Evolutionary conservation across 2,888 invertebrate genomes (phyloP).

Genomic region (Alloscopus bannaensis): DNA sequence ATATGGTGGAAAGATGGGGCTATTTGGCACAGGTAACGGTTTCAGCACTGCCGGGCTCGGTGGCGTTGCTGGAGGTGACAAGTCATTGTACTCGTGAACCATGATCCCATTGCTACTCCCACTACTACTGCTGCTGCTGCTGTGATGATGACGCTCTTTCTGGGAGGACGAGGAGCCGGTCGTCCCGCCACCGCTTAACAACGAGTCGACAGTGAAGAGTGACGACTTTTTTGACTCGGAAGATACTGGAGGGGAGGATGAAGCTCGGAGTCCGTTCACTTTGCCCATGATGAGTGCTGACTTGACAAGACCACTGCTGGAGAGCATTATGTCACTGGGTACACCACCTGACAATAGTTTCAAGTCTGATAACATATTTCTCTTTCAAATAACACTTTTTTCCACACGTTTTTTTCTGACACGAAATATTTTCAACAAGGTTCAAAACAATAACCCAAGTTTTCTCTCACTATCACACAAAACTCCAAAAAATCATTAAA

Average conservation of each 20-base stretch:
- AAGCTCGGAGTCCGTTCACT: constrained; percentile 27
- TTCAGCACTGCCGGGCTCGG: constrained; percentile 72
- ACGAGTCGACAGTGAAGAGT: constrained; percentile 73
- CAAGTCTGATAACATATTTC: constrained; percentile 72
- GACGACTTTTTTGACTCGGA: constrained; percentile 69
- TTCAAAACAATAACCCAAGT: no score
- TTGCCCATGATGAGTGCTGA: constrained; percentile 52
- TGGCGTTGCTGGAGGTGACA: constrained; percentile 73
- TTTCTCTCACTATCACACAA: no score
- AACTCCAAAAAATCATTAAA: no score
- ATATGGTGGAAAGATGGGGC: constrained; percentile 71
- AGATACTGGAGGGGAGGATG: constrained; percentile 31
- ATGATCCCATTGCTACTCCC: constrained; percentile 56
- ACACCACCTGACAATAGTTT: constrained; percentile 64
- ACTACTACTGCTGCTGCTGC: constrained; percentile 41
- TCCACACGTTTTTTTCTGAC: constrained; percentile 1
- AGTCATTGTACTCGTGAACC: constrained; percentile 71
- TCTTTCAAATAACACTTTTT: constrained; percentile 24
- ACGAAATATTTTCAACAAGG: not conserved
- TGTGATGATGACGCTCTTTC: constrained; percentile 38
- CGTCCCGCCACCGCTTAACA: no score
- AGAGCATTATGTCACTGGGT: constrained; percentile 59
- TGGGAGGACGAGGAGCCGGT: constrained; percentile 46
- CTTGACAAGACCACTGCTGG: constrained; percentile 39
- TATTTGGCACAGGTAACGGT: constrained; percentile 72